Conservation (phyloP, 2,888 invertebrate genomes). For the Escarpia spicata region DNA sequence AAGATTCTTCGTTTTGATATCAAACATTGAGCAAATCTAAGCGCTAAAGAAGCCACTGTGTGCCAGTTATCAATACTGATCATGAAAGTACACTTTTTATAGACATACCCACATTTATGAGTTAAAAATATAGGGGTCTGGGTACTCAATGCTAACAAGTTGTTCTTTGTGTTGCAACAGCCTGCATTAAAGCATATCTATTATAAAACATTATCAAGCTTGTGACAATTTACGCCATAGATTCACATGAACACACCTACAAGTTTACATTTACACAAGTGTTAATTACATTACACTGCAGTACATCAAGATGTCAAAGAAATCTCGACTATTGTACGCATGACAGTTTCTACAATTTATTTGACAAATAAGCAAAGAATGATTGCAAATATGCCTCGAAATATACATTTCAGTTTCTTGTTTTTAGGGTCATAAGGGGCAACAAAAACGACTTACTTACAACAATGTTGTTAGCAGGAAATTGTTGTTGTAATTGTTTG, state of each 20-base stretch:
- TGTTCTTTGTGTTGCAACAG: neutral
- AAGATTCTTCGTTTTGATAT: neutral
- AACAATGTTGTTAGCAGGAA: neutral
- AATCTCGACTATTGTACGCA: neutral
- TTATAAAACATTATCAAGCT: neutral
- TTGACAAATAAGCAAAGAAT: neutral
- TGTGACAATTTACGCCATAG: neutral
- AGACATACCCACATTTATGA: neutral
- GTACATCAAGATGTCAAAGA: neutral
- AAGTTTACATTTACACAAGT: neutral
- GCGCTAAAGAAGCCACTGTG: neutral
- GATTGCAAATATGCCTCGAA: neutral
- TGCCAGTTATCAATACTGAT: neutral
- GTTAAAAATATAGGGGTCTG: neutral
- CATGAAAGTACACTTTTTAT: neutral
- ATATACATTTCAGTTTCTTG: neutral
- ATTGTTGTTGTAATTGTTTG: neutral
- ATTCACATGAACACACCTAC: neutral
- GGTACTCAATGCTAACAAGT: neutral
- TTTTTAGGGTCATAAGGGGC: neutral
- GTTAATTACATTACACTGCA: neutral
- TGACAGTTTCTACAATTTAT: neutral
- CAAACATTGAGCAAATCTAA: neutral
- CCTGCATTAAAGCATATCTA: neutral
- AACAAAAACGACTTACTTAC: neutral